Percentiles rank a stretch among this genome's conserved stretches.
These are phyloP conservation scores for Cyrtonyx montezumae DNA, from an alignment of 2,113 vertebrate species.

Conservation along the genomic window DNA sequence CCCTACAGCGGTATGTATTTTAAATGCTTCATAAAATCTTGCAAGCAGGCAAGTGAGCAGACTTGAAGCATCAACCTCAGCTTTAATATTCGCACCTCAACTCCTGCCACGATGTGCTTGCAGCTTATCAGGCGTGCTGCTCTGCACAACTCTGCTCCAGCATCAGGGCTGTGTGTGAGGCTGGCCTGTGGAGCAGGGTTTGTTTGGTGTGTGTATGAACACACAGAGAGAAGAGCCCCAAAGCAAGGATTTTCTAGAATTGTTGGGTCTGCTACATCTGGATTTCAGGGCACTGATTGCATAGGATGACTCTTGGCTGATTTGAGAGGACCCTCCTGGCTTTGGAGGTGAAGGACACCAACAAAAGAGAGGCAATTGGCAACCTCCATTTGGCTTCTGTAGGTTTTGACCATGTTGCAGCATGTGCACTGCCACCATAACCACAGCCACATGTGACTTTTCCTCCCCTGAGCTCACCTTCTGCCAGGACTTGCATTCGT, in stretches of 20 bases:
- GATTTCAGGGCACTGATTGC: not conserved
- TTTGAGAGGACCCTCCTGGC: not conserved
- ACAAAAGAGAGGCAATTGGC: not conserved
- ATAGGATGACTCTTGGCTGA: not conserved
- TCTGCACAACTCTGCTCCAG: not conserved
- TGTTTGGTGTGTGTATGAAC: not conserved
- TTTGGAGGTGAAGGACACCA: not conserved
- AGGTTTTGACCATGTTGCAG: not conserved
- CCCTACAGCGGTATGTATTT: not conserved
- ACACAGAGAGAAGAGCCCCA: not conserved
- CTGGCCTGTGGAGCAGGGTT: not conserved
- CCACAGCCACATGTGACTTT: not conserved
- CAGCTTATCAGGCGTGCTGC: not conserved
- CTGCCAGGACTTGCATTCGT: not conserved
- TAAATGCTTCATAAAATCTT: conserved; percentile 33
- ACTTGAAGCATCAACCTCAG: not conserved
- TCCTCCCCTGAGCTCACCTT: not conserved
- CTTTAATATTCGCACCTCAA: not conserved
- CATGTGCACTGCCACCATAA: not conserved
- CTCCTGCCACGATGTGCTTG: not conserved
- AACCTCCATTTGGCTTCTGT: not conserved
- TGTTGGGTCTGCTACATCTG: not conserved
- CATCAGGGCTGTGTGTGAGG: not conserved
- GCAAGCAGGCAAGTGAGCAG: not conserved
- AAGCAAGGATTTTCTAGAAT: not conserved